These are phyloP conservation scores for Paradoxurus hermaphroditus DNA, from an alignment of 2,113 vertebrate species.

Conservation along the genomic window DNA sequence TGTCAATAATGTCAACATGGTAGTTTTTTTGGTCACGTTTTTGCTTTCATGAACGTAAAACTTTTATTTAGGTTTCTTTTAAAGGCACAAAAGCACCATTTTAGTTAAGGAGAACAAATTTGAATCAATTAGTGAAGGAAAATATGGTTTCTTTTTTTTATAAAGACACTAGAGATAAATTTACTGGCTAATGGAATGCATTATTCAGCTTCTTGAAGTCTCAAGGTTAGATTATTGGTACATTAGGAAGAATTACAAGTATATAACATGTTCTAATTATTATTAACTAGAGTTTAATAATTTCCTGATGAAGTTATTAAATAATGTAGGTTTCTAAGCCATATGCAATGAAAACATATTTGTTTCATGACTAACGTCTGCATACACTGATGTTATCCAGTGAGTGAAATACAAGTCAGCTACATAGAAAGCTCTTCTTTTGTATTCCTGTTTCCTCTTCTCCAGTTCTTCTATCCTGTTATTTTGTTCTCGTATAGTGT, in stretches of 20 bases:
- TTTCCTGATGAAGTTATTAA: neutral
- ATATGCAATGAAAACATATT: neutral
- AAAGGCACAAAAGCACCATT: neutral
- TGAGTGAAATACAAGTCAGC: neutral
- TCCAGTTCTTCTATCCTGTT: neutral
- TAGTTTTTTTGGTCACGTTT: neutral
- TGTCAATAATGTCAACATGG: neutral
- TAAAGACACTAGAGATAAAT: neutral
- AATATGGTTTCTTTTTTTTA: neutral
- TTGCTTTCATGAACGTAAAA: neutral
- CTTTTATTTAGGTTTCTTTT: neutral
- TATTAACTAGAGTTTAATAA: neutral
- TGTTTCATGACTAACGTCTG: neutral
- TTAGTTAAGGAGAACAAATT: neutral
- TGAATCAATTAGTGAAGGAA: neutral
- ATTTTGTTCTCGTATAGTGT: neutral
- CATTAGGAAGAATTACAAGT: neutral
- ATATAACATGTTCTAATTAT: neutral
- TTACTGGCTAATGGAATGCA: neutral
- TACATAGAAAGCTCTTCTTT: neutral
- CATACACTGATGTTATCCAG: neutral
- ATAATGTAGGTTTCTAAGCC: neutral
- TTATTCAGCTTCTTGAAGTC: neutral
- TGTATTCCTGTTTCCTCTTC: slow-evolving; percentile 20
- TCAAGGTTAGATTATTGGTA: neutral